These are phyloP conservation scores for Drosophila kanapiae DNA, from an alignment of 1,140 invertebrate genomes.

Conservation along the genomic window DNA sequence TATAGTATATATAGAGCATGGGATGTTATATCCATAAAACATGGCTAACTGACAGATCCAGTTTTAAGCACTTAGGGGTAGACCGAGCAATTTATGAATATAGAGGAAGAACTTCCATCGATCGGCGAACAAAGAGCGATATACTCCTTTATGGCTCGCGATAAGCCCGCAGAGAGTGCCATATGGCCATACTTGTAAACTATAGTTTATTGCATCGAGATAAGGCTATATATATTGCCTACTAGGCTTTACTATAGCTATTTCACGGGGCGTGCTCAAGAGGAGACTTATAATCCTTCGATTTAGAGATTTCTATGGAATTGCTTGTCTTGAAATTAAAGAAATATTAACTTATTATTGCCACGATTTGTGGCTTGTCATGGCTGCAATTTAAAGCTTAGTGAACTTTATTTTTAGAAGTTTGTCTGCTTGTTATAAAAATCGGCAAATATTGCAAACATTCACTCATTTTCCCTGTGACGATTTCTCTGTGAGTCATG, in stretches of 20 bases:
- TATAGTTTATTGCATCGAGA: neutral
- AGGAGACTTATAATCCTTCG: neutral
- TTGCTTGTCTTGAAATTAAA: too few relatives aligned
- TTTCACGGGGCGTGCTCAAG: neutral
- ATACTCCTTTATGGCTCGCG: conserved; percentile 8
- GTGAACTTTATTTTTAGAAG: too few relatives aligned
- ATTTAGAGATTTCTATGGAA: neutral
- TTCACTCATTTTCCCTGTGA: neutral
- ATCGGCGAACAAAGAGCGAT: conserved; percentile 26
- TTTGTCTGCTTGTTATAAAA: too few relatives aligned
- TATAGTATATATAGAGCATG: conserved; percentile 1
- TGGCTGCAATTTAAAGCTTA: too few relatives aligned
- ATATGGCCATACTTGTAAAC: neutral
- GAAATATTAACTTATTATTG: too few relatives aligned
- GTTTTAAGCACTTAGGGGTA: conserved; percentile 27
- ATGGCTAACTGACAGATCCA: conserved; percentile 26
- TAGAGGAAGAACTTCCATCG: conserved; percentile 14
- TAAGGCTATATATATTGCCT: neutral
- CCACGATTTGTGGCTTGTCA: too few relatives aligned
- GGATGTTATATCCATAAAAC: conserved; percentile 18
- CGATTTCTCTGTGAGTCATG: conserved; percentile 23
- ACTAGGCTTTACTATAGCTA: neutral
- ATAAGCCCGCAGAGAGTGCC: neutral
- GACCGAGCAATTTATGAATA: conserved; percentile 11
- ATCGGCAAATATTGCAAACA: too few relatives aligned